A percentile compares a stretch with the other conserved stretches of the same genome.
phyloP scores from a whole-genome alignment of 1,140 invertebrate genomes.

The Aphidius gifuensis region DNA sequence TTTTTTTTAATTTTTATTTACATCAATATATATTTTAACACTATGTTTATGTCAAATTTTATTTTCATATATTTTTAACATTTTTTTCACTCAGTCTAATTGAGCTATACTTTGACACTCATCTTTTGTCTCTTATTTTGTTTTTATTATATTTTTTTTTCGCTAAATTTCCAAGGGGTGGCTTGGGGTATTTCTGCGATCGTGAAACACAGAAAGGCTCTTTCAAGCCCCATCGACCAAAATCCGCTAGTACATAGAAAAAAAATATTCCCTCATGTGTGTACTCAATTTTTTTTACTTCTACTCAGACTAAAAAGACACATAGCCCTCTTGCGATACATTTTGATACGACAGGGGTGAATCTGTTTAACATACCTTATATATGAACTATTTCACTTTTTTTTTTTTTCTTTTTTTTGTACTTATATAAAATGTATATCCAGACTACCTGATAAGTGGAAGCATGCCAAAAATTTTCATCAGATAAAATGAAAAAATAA shows the following conservation, averaged over 20 bases:
- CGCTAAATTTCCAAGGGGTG: neutral
- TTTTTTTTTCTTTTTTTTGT: too few relatives aligned
- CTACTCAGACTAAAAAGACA: slow-evolving; percentile 9
- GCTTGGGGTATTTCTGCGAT: neutral
- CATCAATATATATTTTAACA: too few relatives aligned
- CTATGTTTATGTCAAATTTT: too few relatives aligned
- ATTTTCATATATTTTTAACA: too few relatives aligned
- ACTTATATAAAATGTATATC: too few relatives aligned
- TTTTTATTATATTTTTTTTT: neutral
- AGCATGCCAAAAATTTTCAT: too few relatives aligned
- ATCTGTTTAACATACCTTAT: slow-evolving; percentile 25
- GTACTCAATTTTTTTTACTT: neutral
- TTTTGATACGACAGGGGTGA: slow-evolving; percentile 19
- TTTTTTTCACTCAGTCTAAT: too few relatives aligned
- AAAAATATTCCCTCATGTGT: neutral
- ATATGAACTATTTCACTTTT: neutral
- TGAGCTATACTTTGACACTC: too few relatives aligned
- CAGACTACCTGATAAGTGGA: too few relatives aligned
- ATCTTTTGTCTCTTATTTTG: too few relatives aligned
- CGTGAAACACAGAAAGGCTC: slow-evolving; percentile 14
- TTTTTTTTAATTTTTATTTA: too few relatives aligned
- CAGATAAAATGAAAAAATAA: too few relatives aligned
- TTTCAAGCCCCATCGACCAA: neutral
- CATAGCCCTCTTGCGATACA: neutral
- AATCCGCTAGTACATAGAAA: neutral